Base-by-base conservation (phyloP, 2,113 vertebrate species). In the Glareola pratincola region DNA sequence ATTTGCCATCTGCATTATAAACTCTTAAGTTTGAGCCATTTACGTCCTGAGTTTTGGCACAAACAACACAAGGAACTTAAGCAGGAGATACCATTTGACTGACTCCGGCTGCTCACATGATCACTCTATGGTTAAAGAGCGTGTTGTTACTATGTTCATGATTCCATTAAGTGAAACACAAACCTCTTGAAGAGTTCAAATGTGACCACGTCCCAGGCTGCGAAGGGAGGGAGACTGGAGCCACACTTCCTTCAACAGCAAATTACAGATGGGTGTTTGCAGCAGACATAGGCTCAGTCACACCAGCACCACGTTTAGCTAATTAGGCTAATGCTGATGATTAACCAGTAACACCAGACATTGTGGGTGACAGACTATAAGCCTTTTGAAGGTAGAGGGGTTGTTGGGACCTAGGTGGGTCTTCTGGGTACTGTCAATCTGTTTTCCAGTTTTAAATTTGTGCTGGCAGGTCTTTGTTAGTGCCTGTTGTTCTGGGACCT, bases 381-480 rank as follows among this genome's bases (percentile, higher is more conserved):
- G 14, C 6, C 10, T 81, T 64, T 53, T 19, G 23, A 37, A 54
- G n/a, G 15, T n/a, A 45, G 39, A 9, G 9, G 8, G 8, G 8
- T 1, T 88, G 27, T 6, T 79, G 18, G 18, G 5, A 12, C 1
- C 3, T 20, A 3, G 5, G 8, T n/a, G 20, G 4, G 10, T 10
- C 2, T 37, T n/a, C 7, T 7, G 30, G 30, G 6, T n/a, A 9
- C 9, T 2, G 9, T 5, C 6, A 39, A 11, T 9, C 34, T 9
- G 3, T 51, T 76, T 80, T 54, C 8, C 3, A 47, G 6, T 4
- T 51, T 51, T 20, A 27, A 12, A 15, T 9, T 10, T 24, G 4
- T n/a, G 12, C 13, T 69, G 12, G 7, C 2, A 14, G 21, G 15
- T 45, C 37, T 51, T 37, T 0, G 0, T 0, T 12, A 9, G 1